Evolutionary conservation across 2,888 invertebrate species (phyloP), one percentile per base, ranked within the genome.

Genomic region (Sympetrum striolatum): DNA sequence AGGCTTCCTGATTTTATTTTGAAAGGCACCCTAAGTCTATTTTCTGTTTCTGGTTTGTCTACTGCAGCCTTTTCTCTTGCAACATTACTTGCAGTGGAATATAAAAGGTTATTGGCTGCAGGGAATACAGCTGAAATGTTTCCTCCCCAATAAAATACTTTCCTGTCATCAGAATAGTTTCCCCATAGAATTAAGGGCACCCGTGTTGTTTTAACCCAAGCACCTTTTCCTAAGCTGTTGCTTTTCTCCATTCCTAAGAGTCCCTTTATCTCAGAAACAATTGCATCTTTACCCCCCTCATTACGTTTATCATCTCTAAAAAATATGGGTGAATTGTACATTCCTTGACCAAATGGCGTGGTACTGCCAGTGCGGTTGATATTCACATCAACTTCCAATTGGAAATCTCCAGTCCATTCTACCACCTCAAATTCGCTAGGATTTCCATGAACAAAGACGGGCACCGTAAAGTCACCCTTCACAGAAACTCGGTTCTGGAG

Each of bases 121-220:
- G 91, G 91, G 86, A 90, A 90, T 90, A 91, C 58, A 90, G 90
- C 60, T 90, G 86, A 60, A 53, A 91, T 60, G 31, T 82, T 91
- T 10, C 91, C 91, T 25, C 25, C 44, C 91, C 91, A 91, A 80
- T 90, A 90, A 90, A 92, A 92, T 0, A 37, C 35, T 79, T 80
- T 91, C 37, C 91, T 91, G 81, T 91, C 91, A 8, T 90, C 90
- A 12, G 91, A 91, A 90, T 90, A 91, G 37, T 91, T 90, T 39
- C 92, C 92, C 64, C 90, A 90, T 22, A 92, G 90, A 39, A 91
- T 91, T 35, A 91, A 35, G 10, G 91, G 91, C 44, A 91, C 91
- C 48, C 90, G 25, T 37, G 90, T 64, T 35, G 81, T 80, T 22
- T 86, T 90, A 58, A 90, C 91, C 90, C 90, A 86, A n/a, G 90